Evolutionary conservation across 2,888 invertebrate species (phyloP).

Genomic region (Dendrolimus pini): DNA sequence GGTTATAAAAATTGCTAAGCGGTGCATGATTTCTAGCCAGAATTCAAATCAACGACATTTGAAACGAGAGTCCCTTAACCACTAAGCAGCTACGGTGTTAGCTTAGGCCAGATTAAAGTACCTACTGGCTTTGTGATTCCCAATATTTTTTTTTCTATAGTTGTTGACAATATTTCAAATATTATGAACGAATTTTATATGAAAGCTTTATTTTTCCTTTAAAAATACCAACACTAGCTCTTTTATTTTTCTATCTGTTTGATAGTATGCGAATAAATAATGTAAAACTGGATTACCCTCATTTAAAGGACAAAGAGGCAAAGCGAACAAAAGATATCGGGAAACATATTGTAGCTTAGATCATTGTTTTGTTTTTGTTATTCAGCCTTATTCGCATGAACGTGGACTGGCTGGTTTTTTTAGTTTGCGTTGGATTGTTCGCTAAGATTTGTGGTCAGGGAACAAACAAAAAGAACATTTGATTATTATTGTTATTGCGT

Average conservation of each 20-base stretch:
- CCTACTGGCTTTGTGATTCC: too few species aligned
- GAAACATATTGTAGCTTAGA: conserved; percentile 36
- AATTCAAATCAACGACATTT: too few species aligned
- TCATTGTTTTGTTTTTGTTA: conserved; percentile 34
- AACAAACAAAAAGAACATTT: conserved; percentile 24
- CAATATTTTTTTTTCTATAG: too few species aligned
- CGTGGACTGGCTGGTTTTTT: conserved; percentile 31
- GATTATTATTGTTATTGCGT: conserved; percentile 27
- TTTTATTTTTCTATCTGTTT: conserved; percentile 1
- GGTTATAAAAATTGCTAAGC: too few species aligned
- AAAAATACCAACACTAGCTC: background rate
- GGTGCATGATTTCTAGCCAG: too few species aligned
- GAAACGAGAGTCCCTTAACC: too few species aligned
- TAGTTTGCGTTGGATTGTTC: conserved; percentile 23
- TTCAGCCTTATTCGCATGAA: conserved; percentile 11
- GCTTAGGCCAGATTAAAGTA: too few species aligned
- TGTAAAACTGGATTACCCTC: conserved; percentile 29
- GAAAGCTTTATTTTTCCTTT: background rate
- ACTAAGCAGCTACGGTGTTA: too few species aligned
- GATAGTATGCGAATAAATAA: conserved; percentile 19
- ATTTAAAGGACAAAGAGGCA: conserved; percentile 29
- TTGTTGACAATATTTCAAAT: too few species aligned
- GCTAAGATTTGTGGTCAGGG: conserved; percentile 35
- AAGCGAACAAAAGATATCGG: conserved; percentile 34
- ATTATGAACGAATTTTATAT: too few species aligned